These are phyloP conservation scores for Phallusia fumigata DNA, from an alignment of 23 tunicate genomes.

Conservation along the genomic window DNA sequence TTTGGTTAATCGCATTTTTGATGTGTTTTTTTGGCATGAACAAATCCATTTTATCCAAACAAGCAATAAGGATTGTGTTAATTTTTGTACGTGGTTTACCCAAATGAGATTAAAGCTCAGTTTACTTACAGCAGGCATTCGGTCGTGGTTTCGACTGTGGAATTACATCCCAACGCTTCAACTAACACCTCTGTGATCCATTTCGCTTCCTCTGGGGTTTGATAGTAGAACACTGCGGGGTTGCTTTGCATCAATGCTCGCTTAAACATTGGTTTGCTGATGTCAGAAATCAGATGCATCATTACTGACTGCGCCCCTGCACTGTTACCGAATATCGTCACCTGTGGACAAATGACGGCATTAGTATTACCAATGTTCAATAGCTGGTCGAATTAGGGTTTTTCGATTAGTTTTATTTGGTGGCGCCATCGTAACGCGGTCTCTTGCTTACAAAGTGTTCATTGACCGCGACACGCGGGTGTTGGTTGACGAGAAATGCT, in stretches of 20 bases:
- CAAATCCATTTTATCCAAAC: no score
- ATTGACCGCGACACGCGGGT: no score
- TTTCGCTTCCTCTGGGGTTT: slow-evolving; percentile 26
- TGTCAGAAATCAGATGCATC: slow-evolving; percentile 50
- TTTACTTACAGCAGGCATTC: slow-evolving; percentile 54
- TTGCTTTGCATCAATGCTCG: slow-evolving; percentile 64
- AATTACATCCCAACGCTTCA: slow-evolving; percentile 16
- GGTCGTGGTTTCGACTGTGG: not conserved
- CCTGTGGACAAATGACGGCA: slow-evolving; percentile 10
- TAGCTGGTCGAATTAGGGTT: no score
- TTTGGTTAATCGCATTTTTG: no score
- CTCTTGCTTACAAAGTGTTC: no score
- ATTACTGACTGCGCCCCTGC: slow-evolving; percentile 69
- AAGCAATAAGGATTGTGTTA: no score
- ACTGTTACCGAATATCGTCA: slow-evolving; percentile 72
- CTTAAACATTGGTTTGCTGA: slow-evolving; percentile 42
- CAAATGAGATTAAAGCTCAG: no score
- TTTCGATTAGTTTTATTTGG: not conserved
- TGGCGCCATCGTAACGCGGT: no score
- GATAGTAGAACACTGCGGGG: slow-evolving; percentile 49
- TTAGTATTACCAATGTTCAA: no score
- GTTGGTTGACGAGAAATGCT: no score
- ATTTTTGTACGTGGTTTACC: no score
- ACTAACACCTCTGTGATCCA: slow-evolving; percentile 28
- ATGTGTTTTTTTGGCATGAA: no score